A percentile compares a stretch with the other conserved stretches of the same genome.
Conservation (phyloP, 2,113 vertebrate species). For the Plectropomus leopardus region DNA sequence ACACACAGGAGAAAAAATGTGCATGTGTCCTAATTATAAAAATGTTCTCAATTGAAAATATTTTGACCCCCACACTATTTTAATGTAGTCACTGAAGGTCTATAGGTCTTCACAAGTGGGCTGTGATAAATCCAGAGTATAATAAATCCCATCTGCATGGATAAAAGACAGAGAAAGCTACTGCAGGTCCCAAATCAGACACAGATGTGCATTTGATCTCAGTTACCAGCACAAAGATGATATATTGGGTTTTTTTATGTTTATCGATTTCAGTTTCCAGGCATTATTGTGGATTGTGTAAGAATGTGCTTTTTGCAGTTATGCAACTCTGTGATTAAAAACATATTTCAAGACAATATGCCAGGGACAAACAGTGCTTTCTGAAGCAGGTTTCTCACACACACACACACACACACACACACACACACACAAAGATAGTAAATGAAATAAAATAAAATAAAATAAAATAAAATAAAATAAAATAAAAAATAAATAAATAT, state of each 20-base stretch:
- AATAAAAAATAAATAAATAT: too few relatives aligned
- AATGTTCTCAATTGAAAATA: background rate
- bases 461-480: too few relatives aligned
- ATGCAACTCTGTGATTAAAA: background rate
- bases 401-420: too few relatives aligned
- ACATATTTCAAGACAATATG: background rate
- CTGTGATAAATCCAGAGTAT: too few relatives aligned
- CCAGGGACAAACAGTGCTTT: background rate
- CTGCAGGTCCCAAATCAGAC: background rate
- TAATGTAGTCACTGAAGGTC: background rate
- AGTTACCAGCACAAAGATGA: background rate
- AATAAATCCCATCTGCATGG: background rate
- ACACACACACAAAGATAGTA: too few relatives aligned
- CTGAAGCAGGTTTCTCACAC: background rate
- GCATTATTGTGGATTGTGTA: background rate
- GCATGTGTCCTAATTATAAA: conserved; percentile 18
- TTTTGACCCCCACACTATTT: background rate
- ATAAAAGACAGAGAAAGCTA: background rate
- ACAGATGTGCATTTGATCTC: background rate
- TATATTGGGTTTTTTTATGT: background rate
- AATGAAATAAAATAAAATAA: too few relatives aligned
- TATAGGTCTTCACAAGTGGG: too few relatives aligned
- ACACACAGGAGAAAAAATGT: conserved; percentile 10
- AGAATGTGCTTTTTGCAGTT: background rate
- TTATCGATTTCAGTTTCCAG: background rate